Percentiles rank a stretch among this genome's conserved stretches.
phyloP scores from a whole-genome alignment of 2,888 invertebrate genomes.

The Eutolmus rufibarbis region DNA sequence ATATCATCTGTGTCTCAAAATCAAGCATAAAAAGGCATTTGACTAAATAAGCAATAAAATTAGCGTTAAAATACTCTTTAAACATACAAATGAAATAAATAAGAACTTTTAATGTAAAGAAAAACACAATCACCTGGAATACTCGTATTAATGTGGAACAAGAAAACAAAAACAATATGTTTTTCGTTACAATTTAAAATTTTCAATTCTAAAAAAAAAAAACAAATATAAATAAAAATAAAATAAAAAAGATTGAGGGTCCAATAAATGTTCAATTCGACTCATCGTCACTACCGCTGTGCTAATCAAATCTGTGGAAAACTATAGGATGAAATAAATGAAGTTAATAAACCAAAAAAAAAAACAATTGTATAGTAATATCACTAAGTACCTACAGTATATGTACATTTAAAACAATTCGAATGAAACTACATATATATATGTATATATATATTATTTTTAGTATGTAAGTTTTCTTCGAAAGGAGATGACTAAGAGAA shows the following conservation, averaged over 20 bases:
- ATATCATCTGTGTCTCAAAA: not conserved
- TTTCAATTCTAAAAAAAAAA: constrained; percentile 15
- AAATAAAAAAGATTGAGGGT: constrained; percentile 36
- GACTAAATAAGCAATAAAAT: not conserved
- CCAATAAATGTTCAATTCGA: constrained; percentile 44
- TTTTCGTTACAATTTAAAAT: not conserved
- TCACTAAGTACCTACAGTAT: constrained; percentile 20
- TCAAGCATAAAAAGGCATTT: not conserved
- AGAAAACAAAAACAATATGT: not conserved
- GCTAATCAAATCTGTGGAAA: constrained; percentile 22
- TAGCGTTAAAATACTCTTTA: not conserved
- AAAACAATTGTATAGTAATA: constrained; percentile 5
- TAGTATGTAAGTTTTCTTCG: not conserved
- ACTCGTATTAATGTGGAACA: not conserved
- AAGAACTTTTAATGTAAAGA: not conserved
- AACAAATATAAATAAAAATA: not conserved
- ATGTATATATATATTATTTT: not conserved
- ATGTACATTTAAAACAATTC: not conserved
- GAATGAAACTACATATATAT: not conserved
- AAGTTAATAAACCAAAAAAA: not conserved
- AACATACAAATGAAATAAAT: not conserved
- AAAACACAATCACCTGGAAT: constrained; percentile 14
- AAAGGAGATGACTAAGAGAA: not conserved
- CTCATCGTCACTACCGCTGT: constrained; percentile 28
- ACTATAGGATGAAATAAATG: constrained; percentile 14